Evolutionary conservation across 2,888 invertebrate species (phyloP).

Genomic region (Euclidia mi): DNA sequence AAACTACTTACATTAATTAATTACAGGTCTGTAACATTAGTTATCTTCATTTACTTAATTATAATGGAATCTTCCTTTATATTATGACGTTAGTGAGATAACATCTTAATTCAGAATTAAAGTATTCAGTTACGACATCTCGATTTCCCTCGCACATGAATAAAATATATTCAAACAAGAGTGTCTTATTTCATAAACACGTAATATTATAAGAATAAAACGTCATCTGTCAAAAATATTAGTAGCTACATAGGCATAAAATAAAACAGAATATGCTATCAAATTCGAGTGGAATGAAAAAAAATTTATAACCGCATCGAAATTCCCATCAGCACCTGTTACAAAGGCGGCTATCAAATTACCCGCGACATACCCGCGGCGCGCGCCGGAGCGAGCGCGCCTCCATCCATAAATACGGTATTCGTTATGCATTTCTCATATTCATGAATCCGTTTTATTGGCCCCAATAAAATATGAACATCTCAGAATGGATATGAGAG

Average conservation of each 20-base stretch:
- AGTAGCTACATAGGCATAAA: constrained; percentile 56
- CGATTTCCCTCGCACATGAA: not conserved
- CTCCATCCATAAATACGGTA: constrained; percentile 89
- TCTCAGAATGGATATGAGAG: constrained; percentile 90
- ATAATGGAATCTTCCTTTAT: no score
- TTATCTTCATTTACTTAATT: no score
- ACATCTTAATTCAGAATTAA: not conserved
- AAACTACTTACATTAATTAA: no score
- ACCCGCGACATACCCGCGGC: constrained; percentile 87
- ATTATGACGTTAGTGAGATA: no score
- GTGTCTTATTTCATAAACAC: constrained; percentile 8
- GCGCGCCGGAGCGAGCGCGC: constrained; percentile 75
- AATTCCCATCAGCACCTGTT: constrained; percentile 89
- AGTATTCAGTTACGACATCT: not conserved
- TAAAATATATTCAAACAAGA: not conserved
- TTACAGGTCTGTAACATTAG: no score
- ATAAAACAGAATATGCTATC: constrained; percentile 77
- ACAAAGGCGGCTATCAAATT: constrained; percentile 89
- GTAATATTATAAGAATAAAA: constrained; percentile 37
- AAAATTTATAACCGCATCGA: constrained; percentile 84
- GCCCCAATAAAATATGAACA: constrained; percentile 91
- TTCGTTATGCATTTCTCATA: constrained; percentile 90
- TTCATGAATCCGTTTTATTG: constrained; percentile 91
- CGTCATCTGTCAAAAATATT: constrained; percentile 55
- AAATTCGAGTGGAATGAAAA: constrained; percentile 77